phyloP scores from a whole-genome alignment of 1,140 invertebrate species.

The Sinella curviseta region DNA sequence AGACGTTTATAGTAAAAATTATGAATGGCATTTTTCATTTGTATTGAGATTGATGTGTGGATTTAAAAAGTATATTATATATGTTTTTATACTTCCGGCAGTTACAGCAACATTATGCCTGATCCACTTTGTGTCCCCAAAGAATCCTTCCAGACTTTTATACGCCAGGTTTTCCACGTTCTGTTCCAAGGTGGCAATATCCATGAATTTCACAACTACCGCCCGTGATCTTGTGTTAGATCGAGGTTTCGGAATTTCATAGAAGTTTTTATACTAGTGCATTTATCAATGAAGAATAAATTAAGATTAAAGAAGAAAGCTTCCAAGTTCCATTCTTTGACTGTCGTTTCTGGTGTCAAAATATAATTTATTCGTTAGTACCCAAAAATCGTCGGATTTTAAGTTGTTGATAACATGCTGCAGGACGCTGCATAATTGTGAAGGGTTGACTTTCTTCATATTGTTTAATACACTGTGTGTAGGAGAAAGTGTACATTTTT shows the following conservation, averaged over 20 bases:
- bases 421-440: not conserved
- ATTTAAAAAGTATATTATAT: no score
- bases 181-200: not conserved
- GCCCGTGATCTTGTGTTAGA: not conserved
- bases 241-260: not conserved
- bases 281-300: not conserved
- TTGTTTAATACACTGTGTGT: not conserved
- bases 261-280: slow-evolving; percentile 7
- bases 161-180: not conserved
- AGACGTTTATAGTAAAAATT: not conserved
- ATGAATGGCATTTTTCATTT: not conserved
- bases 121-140: slow-evolving; percentile 22
- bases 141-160: slow-evolving; percentile 14
- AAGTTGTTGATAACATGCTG: not conserved
- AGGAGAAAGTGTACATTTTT: not conserved
- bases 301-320: not conserved
- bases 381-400: not conserved
- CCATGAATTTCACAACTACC: slow-evolving; percentile 3
- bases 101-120: not conserved
- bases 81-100: slow-evolving; percentile 9
- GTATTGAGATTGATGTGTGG: no score
- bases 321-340: no score
- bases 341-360: not conserved
- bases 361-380: not conserved
- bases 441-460: not conserved